phyloP scores from a whole-genome alignment of 2,113 vertebrate genomes.

The Sigmodon hispidus region DNA sequence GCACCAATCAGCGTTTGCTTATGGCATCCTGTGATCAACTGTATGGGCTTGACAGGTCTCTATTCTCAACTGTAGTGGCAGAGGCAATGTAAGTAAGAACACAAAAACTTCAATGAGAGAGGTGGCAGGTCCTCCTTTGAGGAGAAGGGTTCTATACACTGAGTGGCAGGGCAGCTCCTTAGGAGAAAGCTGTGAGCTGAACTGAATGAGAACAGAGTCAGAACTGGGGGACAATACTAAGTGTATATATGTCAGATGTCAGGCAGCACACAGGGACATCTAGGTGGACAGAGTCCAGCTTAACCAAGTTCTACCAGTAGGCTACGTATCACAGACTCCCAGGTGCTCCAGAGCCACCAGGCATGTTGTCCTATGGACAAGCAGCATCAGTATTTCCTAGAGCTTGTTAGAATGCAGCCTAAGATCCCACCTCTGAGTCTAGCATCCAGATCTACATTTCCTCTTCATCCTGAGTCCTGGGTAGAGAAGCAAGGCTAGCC shows the following conservation, averaged over 20 bases:
- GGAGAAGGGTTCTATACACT: neutral
- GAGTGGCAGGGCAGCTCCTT: neutral
- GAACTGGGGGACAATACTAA: neutral
- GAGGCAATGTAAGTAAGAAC: neutral
- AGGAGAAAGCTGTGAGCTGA: neutral
- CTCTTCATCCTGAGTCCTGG: neutral
- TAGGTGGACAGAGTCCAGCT: accelerated
- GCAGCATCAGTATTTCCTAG: accelerated
- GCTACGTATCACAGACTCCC: neutral
- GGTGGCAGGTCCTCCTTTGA: accelerated
- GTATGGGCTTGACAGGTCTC: neutral
- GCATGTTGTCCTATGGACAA: neutral
- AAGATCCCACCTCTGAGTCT: neutral
- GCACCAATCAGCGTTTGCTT: neutral
- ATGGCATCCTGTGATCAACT: too few relatives aligned
- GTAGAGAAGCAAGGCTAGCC: neutral
- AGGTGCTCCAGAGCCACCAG: neutral
- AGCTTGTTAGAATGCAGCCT: neutral
- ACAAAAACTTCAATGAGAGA: neutral
- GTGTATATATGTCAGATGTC: accelerated
- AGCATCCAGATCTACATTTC: too few relatives aligned
- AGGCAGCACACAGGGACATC: accelerated
- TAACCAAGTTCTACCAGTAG: neutral
- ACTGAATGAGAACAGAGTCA: neutral
- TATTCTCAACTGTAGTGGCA: neutral